phyloP scores from a whole-genome alignment of 2,888 invertebrate species.

The Tholera decimalis region DNA sequence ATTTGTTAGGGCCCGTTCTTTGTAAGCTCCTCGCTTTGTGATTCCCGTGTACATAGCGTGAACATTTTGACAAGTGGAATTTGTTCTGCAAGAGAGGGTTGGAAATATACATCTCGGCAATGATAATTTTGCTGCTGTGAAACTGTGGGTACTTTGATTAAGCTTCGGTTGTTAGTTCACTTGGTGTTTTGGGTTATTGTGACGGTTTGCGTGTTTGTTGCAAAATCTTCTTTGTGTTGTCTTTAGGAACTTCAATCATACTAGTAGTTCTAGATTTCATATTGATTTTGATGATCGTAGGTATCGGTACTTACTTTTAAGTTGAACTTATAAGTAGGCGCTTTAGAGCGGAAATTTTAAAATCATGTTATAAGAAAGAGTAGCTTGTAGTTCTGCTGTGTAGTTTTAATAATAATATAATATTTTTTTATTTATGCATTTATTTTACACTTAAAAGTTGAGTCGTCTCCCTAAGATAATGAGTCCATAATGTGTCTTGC shows the following conservation, averaged over 20 bases:
- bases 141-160: slow-evolving; percentile 68
- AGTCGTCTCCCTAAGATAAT: neutral
- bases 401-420: too few species aligned
- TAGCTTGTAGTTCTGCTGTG: too few species aligned
- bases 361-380: too few species aligned
- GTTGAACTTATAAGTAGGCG: too few species aligned
- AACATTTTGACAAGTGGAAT: slow-evolving; percentile 89
- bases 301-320: too few species aligned
- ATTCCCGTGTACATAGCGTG: slow-evolving; percentile 85
- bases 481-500: neutral
- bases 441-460: too few species aligned
- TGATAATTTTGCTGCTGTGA: slow-evolving; percentile 74
- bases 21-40: slow-evolving; percentile 88
- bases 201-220: slow-evolving; percentile 9
- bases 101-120: slow-evolving; percentile 73
- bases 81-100: slow-evolving; percentile 82
- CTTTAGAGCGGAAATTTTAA: too few species aligned
- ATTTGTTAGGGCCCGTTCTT: slow-evolving; percentile 88
- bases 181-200: slow-evolving; percentile 38
- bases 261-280: too few species aligned
- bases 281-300: too few species aligned
- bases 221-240: neutral
- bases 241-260: too few species aligned
- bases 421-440: too few species aligned
- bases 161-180: slow-evolving; percentile 45